A percentile compares a stretch with the other conserved stretches of the same genome.
phyloP scores from a whole-genome alignment of 2,797 vertebrate genomes.

The Danionella dracula region DNA sequence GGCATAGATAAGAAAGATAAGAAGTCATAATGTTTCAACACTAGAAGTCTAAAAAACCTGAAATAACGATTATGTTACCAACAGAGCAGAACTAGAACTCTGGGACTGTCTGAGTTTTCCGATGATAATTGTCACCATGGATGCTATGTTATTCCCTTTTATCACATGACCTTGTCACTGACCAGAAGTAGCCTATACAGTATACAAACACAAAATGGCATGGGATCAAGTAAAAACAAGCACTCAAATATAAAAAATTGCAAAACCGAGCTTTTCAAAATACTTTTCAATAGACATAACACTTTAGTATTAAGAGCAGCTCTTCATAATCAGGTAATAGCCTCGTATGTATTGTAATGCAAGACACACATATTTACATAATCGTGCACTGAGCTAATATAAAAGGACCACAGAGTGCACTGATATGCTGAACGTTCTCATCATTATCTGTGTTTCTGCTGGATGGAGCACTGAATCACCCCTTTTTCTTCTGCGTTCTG shows the following conservation, averaged over 20 bases:
- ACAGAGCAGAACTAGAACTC: no score
- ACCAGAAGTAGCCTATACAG: no score
- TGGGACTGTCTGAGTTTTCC: no score
- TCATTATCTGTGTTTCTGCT: slow-evolving; percentile 9
- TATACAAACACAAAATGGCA: no score
- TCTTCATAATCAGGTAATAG: background rate
- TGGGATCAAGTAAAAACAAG: slow-evolving; percentile 9
- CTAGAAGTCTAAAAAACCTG: no score
- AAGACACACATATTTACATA: background rate
- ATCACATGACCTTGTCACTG: no score
- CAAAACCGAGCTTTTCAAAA: slow-evolving; percentile 1
- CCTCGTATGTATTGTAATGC: background rate
- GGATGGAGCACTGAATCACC: slow-evolving; percentile 2
- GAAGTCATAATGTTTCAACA: no score
- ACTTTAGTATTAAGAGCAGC: background rate
- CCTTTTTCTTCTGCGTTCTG: background rate
- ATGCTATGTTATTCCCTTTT: no score
- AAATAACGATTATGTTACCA: no score
- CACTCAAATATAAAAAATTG: background rate
- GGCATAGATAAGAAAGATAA: no score
- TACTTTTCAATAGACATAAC: background rate
- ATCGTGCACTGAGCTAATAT: background rate
- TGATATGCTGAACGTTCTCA: slow-evolving; percentile 1
- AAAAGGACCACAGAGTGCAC: background rate
- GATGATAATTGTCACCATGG: no score